A percentile compares a stretch with the other conserved stretches of the same genome.
These are phyloP conservation scores for Piaya cayana DNA, from an alignment of 2,113 vertebrate genomes.

Conservation along the genomic window DNA sequence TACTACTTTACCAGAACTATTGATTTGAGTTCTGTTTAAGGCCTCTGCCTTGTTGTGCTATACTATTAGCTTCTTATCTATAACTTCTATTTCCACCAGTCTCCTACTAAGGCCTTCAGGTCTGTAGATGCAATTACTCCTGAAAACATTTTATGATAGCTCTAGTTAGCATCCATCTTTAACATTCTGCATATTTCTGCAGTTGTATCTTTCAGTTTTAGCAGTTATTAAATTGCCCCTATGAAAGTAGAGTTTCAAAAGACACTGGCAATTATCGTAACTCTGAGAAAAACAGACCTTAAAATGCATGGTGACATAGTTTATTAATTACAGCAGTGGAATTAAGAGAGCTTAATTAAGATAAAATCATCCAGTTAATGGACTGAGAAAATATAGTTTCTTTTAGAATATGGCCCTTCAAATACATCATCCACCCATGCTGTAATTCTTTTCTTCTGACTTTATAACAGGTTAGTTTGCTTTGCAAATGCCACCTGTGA, in stretches of 20 bases:
- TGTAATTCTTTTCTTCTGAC: slow-evolving; percentile 25
- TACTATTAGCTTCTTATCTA: neutral
- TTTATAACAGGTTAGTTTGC: neutral
- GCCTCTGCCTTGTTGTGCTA: neutral
- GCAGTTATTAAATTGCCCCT: slow-evolving; percentile 46
- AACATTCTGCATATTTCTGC: slow-evolving; percentile 31
- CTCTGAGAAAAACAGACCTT: slow-evolving; percentile 39
- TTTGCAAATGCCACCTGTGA: slow-evolving; percentile 1
- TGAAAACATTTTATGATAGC: slow-evolving; percentile 47
- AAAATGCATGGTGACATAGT: slow-evolving; percentile 15
- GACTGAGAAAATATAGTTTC: slow-evolving; percentile 23
- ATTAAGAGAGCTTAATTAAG: slow-evolving; percentile 58
- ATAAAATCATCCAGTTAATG: slow-evolving; percentile 29
- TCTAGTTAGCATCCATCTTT: slow-evolving; percentile 60
- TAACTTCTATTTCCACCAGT: neutral
- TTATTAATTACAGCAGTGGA: slow-evolving; percentile 66
- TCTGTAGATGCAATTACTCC: slow-evolving; percentile 48
- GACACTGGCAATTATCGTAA: slow-evolving; percentile 43
- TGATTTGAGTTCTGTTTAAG: neutral
- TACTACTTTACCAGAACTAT: neutral
- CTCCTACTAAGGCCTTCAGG: slow-evolving; percentile 6
- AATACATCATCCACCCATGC: neutral
- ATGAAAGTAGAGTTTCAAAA: slow-evolving; percentile 28
- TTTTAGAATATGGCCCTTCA: neutral
- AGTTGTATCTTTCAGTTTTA: slow-evolving; percentile 59